These are phyloP conservation scores for Atrichornis clamosus DNA, from an alignment of 2,113 vertebrate genomes.

Conservation along the genomic window DNA sequence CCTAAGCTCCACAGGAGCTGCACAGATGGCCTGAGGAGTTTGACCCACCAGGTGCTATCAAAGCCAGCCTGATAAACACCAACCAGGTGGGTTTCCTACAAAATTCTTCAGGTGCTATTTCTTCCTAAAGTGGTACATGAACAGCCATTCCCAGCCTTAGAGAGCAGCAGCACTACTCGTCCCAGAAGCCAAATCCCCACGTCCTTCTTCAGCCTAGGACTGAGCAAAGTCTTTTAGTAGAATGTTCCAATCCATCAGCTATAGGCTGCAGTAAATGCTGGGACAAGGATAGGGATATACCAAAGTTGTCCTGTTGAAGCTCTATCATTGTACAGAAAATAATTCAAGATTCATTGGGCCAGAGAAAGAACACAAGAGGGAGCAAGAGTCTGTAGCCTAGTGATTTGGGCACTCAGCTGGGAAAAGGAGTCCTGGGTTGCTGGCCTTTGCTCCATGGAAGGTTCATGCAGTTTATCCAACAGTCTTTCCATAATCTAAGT, in stretches of 20 bases:
- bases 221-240: not conserved
- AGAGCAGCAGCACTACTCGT: not conserved
- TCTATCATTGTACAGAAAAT: constrained; percentile 1
- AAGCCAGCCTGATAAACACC: not conserved
- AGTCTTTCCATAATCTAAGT: not conserved
- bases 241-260: not conserved
- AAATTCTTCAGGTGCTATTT: not conserved
- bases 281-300: not conserved
- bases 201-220: not conserved
- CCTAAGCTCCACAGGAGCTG: not conserved
- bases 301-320: not conserved
- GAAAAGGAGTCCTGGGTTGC: constrained; percentile 1
- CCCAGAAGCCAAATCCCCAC: not conserved
- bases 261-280: not conserved
- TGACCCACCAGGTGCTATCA: not conserved
- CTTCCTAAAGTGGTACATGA: not conserved
- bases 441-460: not conserved
- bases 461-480: not conserved
- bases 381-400: constrained; percentile 59
- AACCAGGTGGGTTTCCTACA: not conserved
- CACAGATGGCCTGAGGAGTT: not conserved
- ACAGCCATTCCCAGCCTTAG: not conserved
- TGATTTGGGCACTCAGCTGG: constrained; percentile 43
- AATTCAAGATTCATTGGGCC: constrained; percentile 36
- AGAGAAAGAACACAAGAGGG: constrained; percentile 62